Base-by-base conservation (phyloP, 2,888 invertebrate species). In the Melinopterus prodromus region DNA sequence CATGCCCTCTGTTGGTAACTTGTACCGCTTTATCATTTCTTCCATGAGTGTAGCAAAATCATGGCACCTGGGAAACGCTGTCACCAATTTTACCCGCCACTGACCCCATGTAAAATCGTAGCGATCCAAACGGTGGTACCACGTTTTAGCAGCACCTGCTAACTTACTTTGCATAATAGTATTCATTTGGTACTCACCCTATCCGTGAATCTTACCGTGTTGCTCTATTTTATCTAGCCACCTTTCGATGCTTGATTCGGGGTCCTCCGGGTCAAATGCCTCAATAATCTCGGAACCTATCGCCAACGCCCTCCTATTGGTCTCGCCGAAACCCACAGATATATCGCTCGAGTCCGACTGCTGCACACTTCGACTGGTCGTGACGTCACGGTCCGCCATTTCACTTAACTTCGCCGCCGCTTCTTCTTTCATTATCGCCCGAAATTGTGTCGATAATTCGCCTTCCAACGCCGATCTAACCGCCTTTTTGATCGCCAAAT, bases 181-280 rank as follows among this genome's bases (percentile, higher is more conserved):
- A 6, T 71, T 26, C 78, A 72, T 77, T n/a, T 74, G 75, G 71
- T 81, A 79, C 6, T 81, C 69, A 36, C 76, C 53, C 85, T 85
- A 85, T 0, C 82, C 84, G 76, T 85, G 85, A 1, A 86, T 81
- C 9, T 85, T 83, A 0, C 85, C 86, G 0, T 86, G 81, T 53
- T 85, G 85, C 16, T 85, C 86, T 36, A 86, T 86, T 78, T 85
- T 86, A 69, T 85, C 83, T 12, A 86, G 37, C 85, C 85, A 86
- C 0, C 81, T 79, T 5, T n/a, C 80, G 0, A 85, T 83, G 26
- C 38, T 81, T 14, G 74, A 53, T n/a, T 76, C 70, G 9, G 37
- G 38, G 26, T 79, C 70, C 16, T 81, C 81, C 14, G 79, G 81
- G 15, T 81, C 81, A 69, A 81, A 81, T 26, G 16, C 7, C 16